A percentile compares a stretch with the other conserved stretches of the same genome.
Conservation (phyloP, 2,888 invertebrate genomes). For the Caenorhabditis sp. region DNA sequence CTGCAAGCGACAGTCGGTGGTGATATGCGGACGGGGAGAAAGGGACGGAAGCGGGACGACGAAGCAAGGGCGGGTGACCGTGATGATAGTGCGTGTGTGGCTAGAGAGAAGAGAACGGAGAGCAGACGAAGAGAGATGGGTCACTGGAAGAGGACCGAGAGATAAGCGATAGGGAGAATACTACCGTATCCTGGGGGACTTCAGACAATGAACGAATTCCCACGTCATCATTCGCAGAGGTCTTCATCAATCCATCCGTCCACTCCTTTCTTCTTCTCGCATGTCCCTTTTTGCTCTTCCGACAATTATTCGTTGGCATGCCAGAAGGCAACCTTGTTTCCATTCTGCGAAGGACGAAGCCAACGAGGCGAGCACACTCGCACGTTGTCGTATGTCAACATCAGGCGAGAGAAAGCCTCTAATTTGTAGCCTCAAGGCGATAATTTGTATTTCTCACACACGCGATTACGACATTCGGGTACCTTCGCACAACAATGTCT, state of each 20-base stretch:
- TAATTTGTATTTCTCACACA: conserved; percentile 55
- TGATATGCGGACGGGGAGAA: too few relatives aligned
- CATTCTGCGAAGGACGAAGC: conserved; percentile 38
- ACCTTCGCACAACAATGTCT: conserved; percentile 9
- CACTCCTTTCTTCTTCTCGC: too few relatives aligned
- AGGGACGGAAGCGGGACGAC: neutral
- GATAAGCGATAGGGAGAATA: too few relatives aligned
- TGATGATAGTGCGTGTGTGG: neutral
- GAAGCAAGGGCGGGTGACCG: neutral
- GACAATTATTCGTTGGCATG: conserved; percentile 37
- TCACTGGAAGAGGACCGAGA: neutral
- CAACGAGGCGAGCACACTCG: conserved; percentile 14
- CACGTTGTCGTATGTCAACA: conserved; percentile 37
- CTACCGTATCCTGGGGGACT: too few relatives aligned
- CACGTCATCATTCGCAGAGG: too few relatives aligned
- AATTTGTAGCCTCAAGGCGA: conserved; percentile 57
- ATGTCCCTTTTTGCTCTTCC: too few relatives aligned
- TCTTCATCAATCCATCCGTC: too few relatives aligned
- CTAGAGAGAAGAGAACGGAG: neutral
- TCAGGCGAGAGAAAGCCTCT: conserved; percentile 47
- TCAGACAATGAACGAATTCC: too few relatives aligned
- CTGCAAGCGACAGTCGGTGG: too few relatives aligned
- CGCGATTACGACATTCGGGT: conserved; percentile 27
- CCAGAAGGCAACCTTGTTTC: conserved; percentile 20
- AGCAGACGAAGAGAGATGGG: neutral